These are phyloP conservation scores for Orientallactaga sibirica DNA, from an alignment of 2,797 vertebrate genomes.

Conservation along the genomic window DNA sequence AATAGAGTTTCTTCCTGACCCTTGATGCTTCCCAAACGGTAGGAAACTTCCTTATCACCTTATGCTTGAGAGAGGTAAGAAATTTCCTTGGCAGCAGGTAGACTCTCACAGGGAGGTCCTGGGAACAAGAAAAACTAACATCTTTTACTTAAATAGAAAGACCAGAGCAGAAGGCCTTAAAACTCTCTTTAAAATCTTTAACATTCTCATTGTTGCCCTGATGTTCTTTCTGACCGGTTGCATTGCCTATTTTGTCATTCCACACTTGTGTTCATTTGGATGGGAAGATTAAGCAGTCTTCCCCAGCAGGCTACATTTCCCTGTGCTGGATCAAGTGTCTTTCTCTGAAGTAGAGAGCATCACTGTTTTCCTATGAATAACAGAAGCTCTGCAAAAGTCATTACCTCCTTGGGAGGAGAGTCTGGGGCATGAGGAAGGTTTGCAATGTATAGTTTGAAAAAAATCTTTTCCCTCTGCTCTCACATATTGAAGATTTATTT, in stretches of 20 bases:
- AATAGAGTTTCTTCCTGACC: neutral
- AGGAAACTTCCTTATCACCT: neutral
- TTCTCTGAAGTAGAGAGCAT: neutral
- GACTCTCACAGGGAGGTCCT: neutral
- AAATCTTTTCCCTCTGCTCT: neutral
- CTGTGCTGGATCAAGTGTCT: neutral
- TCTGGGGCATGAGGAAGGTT: neutral
- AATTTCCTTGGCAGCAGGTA: neutral
- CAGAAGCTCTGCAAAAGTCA: neutral
- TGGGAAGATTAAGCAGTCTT: neutral
- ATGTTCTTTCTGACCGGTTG: neutral
- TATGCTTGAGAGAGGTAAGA: neutral
- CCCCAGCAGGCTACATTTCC: neutral
- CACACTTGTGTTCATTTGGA: neutral
- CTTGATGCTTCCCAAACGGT: conserved; percentile 7
- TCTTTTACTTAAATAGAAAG: neutral
- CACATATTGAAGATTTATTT: neutral
- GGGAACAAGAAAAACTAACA: neutral
- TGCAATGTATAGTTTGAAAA: neutral
- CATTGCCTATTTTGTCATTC: neutral
- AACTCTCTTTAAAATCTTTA: neutral
- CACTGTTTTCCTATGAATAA: neutral
- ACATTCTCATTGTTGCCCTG: neutral
- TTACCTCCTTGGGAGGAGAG: neutral
- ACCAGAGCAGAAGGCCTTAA: neutral